phyloP scores from a whole-genome alignment of 2,113 vertebrate species.

The Gymnobelideus leadbeateri region DNA sequence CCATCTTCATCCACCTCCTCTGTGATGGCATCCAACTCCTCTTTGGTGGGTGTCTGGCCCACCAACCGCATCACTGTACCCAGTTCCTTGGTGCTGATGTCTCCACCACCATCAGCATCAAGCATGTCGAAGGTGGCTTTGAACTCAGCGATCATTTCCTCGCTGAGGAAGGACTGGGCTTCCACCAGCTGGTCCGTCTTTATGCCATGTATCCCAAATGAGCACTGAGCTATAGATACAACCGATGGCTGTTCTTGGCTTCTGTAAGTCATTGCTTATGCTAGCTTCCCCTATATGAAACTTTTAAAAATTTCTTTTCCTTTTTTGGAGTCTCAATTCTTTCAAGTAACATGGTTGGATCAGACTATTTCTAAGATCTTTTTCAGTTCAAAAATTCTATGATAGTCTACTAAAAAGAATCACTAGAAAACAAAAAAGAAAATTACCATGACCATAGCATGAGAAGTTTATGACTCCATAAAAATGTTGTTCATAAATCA shows the following conservation, averaged over 20 bases:
- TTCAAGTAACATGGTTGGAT: background rate
- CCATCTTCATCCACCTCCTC: constrained; percentile 99
- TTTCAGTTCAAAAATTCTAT: background rate
- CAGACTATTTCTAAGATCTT: background rate
- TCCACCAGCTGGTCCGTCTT: too few relatives aligned
- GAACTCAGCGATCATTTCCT: too few relatives aligned
- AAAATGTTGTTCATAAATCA: background rate
- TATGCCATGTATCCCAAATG: too few relatives aligned
- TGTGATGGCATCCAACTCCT: constrained; percentile 99
- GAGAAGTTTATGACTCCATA: background rate
- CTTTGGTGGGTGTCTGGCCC: constrained; percentile 97
- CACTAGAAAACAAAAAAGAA: background rate
- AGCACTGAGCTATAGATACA: too few relatives aligned
- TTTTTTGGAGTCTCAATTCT: background rate
- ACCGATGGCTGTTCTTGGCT: too few relatives aligned
- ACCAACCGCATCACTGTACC: constrained; percentile 98
- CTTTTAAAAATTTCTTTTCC: background rate
- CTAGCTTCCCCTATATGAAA: too few relatives aligned
- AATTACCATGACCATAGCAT: background rate
- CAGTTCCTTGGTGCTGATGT: constrained; percentile 99
- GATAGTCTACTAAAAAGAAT: background rate
- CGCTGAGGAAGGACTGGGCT: too few relatives aligned
- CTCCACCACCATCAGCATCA: constrained; percentile 96
- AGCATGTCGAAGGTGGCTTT: constrained; percentile 99
- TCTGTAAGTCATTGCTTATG: too few relatives aligned